Evolutionary conservation across 2,113 vertebrate genomes (phyloP).

Genomic region (Anarrhichthys ocellatus): DNA sequence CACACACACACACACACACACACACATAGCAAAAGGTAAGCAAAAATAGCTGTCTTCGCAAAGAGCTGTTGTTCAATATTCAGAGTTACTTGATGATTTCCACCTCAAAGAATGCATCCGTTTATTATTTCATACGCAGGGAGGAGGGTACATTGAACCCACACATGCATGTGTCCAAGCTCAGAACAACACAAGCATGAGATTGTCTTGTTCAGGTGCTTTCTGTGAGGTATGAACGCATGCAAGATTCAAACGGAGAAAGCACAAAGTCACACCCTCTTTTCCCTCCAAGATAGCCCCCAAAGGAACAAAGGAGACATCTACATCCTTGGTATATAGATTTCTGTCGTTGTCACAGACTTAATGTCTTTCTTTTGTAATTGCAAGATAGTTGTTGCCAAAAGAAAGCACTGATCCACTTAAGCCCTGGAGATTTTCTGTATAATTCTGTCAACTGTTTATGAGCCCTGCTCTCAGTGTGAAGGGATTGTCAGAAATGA

Average conservation of each 20-base stretch:
- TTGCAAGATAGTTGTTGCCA: conserved; percentile 6
- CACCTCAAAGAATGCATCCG: conserved; percentile 46
- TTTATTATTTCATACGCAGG: conserved; percentile 69
- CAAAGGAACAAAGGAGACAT: conserved; percentile 1
- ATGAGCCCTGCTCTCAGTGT: conserved; percentile 21
- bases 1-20: not conserved
- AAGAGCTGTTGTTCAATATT: conserved; percentile 63
- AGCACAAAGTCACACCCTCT: not conserved
- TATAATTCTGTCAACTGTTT: conserved; percentile 41
- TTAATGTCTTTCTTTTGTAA: conserved; percentile 31
- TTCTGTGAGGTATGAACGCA: conserved; percentile 6
- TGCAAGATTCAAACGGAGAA: not conserved
- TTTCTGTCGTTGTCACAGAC: conserved; percentile 26
- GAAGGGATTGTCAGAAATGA: conserved; percentile 31
- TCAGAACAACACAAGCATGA: conserved; percentile 16
- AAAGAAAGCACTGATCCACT: conserved; percentile 34
- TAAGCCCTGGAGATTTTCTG: conserved; percentile 41
- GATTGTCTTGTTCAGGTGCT: conserved; percentile 17
- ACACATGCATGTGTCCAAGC: conserved; percentile 7
- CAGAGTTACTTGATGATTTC: conserved; percentile 61
- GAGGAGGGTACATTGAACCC: conserved; percentile 42
- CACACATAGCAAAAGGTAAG: conserved; percentile 1
- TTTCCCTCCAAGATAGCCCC: not conserved
- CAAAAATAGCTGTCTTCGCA: conserved; percentile 45
- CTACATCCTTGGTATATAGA: conserved; percentile 25